Evolutionary conservation across 2,888 invertebrate species (phyloP), one percentile per base, ranked within the genome.

Genomic region (Seira ritae): DNA sequence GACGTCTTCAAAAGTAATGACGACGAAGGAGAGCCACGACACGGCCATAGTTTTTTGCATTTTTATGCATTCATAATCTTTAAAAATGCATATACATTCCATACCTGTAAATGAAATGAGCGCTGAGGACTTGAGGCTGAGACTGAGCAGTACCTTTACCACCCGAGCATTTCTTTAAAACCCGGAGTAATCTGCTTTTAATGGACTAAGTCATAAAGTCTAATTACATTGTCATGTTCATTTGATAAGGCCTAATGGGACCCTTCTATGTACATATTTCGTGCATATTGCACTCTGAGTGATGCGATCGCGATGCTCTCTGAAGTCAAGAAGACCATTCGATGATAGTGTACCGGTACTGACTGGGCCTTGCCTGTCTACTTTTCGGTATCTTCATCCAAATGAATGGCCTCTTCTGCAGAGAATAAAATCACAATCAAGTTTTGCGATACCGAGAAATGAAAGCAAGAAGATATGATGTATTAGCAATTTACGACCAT

Each of bases 171-270:
- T n/a, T n/a, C 72, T 80, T 74, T n/a, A 74, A 71, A 69, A 23
- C 67, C n/a, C n/a, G 12, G 4, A 42, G 50, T 84, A 84, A 84
- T 84, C 84, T 80, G 77, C 73, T 84, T 84, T 84, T 84, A 84
- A 84, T 84, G 84, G 84, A 80, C 77, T 69, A 73, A 68, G 80
- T 80, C 80, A 80, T 84, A 84, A 81, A 81, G 74, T 80, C 80
- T 80, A 84, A 84, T 84, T 84, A 84, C 84, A 70, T 84, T 81
- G 84, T 84, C 84, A 80, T 84, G 84, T 84, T 77, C 71, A 71
- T 46, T 67, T 81, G 81, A 81, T 81, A 81, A 81, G 71, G 70
- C 20, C 76, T 81, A 81, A 81, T 81, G 81, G 75, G 76, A 24
- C 76, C 74, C 80, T 74, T 74, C n/a, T 68, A 19, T 65, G 23